Evolutionary conservation across 2,113 vertebrate species (phyloP), one percentile per base, ranked within the genome.

Genomic region (Athene noctua): DNA sequence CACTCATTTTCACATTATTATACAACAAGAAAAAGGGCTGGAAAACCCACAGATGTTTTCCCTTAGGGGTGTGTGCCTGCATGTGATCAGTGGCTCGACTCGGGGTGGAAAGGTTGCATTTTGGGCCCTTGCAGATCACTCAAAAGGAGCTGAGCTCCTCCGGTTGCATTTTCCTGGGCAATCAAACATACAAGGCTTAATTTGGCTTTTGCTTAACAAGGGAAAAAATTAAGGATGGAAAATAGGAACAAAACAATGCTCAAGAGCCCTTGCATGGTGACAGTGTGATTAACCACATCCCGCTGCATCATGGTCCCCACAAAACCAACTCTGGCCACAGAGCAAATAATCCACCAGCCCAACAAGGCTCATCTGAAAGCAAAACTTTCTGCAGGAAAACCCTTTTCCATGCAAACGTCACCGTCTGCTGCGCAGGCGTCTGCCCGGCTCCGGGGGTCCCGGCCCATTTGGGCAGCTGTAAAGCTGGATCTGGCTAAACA

Each of bases 371-470:
- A n/a, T 57, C 26, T 42, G 38, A 34, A n/a, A 30, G 21, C 18
- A 61, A 62, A 72, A 78, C 11, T 51, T 65, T 16, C 70, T 9
- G 13, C 16, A 13, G 13, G 22, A 55, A 73, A 19, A 2, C 9
- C 17, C 11, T 88, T 70, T 59, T 32, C 77, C 40, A 8, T 6
- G 25, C 36, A 55, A 70, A 84, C 7, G 1, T 23, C 36, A 18
- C 16, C 1, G 0, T 46, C 25, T 58, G 57, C 47, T 27, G 8
- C 1, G 6, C 44, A 22, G 14, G 26, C 2, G 1, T 0, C 22
- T 0, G 13, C 63, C 38, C 1, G 1, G 9, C 13, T 38, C 54
- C 0, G 5, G 23, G 71, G 58, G 30, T 18, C 25, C 18, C 32
- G 66, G 68, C 52, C 34, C 20, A 0, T 25, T 46, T 2, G 18